phyloP scores from a whole-genome alignment of 1,140 invertebrate genomes.

The Ceratosolen fusciceps region DNA sequence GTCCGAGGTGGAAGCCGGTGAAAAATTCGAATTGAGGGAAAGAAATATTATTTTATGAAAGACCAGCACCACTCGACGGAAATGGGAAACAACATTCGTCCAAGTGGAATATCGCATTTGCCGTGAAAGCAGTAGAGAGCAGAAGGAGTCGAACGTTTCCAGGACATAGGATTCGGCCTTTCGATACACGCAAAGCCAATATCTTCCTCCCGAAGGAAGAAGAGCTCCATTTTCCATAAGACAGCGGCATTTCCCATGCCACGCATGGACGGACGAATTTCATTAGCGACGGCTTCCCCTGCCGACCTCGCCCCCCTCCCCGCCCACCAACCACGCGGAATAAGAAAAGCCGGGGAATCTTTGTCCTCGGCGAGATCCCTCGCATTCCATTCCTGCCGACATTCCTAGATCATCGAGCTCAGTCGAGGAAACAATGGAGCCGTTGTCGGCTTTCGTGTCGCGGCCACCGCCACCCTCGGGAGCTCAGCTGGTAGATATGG shows the following conservation, averaged over 20 bases:
- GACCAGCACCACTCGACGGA: not conserved
- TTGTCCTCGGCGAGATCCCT: not conserved
- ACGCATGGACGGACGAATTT: not conserved
- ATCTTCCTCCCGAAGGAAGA: not conserved
- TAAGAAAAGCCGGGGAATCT: constrained; percentile 1
- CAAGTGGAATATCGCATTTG: no score
- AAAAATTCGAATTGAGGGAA: no score
- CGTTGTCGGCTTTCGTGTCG: no score
- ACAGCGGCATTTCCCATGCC: not conserved
- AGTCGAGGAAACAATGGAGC: not conserved
- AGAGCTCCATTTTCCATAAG: not conserved
- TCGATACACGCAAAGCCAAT: not conserved
- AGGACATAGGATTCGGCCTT: no score
- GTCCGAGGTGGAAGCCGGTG: no score
- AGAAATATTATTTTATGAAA: not conserved
- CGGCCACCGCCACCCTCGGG: not conserved
- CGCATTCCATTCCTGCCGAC: not conserved
- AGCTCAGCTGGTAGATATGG: constrained; percentile 1
- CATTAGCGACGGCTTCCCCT: not conserved
- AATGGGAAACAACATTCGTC: no score
- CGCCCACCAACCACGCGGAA: no score
- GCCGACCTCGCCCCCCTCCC: no score
- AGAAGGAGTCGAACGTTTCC: no score
- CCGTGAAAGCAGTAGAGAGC: no score
- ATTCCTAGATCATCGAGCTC: not conserved